Evolutionary conservation across 2,888 invertebrate species (phyloP).

Genomic region (Drosophila niveifrons): DNA sequence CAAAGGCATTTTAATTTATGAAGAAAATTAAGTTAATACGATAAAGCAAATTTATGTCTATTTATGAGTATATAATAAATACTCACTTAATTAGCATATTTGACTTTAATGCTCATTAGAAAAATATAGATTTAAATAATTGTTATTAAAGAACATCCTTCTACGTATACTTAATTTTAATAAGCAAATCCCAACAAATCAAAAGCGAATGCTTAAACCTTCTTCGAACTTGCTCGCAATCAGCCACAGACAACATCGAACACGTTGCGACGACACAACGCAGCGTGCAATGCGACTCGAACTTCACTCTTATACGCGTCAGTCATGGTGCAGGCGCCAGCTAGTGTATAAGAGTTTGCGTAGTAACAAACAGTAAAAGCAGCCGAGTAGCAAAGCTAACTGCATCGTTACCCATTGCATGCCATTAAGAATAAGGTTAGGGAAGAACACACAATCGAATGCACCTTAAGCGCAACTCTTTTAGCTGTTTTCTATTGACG

Average conservation of each 20-base stretch:
- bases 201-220: background rate
- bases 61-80: too few relatives aligned
- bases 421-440: conserved; percentile 29
- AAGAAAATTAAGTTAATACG: too few relatives aligned
- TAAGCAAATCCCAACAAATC: background rate
- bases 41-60: too few relatives aligned
- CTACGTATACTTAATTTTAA: background rate
- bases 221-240: background rate
- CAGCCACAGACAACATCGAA: conserved; percentile 34
- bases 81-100: too few relatives aligned
- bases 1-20: too few relatives aligned
- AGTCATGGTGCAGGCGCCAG: background rate
- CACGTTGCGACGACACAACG: conserved; percentile 22
- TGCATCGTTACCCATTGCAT: conserved; percentile 10
- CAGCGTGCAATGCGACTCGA: background rate
- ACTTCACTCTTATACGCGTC: conserved; percentile 59
- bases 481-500: conserved; percentile 15
- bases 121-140: background rate
- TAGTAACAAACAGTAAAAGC: conserved; percentile 3
- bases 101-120: too few relatives aligned
- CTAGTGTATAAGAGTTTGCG: conserved; percentile 53
- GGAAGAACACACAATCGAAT: background rate
- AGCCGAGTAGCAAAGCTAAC: conserved; percentile 10
- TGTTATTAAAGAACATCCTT: background rate
- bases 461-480: conserved; percentile 18